Evolutionary conservation across 2,113 vertebrate genomes (phyloP), one percentile per base, ranked within the genome.

Genomic region (Dendropsophus ebraccatus): DNA sequence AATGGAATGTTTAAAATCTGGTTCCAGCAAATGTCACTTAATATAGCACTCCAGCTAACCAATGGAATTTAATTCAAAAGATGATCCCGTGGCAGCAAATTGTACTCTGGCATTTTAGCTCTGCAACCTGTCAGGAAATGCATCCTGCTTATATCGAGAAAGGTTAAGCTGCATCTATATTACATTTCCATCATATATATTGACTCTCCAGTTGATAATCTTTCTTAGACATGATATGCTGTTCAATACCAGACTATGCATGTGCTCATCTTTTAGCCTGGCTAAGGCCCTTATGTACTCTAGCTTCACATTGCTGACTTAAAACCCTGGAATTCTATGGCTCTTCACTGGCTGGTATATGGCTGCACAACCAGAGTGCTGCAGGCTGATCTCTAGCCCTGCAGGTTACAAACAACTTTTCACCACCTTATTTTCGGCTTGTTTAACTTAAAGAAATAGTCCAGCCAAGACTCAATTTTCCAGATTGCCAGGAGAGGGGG

Each of bases 11-110:
- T 87, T 87, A 74, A 87, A 86, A 74, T 72, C 77, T 5, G 11
- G 65, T 81, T 87, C 78, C 78, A 87, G 85, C 77, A 87, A 87
- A 87, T 87, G 85, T 81, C 85, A 87, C 78, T 81, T 86, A 74
- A 87, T 81, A 81, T 87, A 87, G 85, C 78, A 62, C 50, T 87
- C 78, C 49, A 50, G 69, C 19, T 60, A 87, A 81, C 67, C 85
- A 81, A 74, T 81, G 85, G 77, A 87, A 74, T 69, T 62, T 73
- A 81, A 87, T 73, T 73, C 78, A 87, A 74, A 49, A 58, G 65
- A n/a, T 73, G 67, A 81, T 62, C 52, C 41, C n/a, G 13, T 45
- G 56, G 85, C 54, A 73, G 78, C 6, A 37, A 87, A 87, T 81
- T 70, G 56, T 81, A 11, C 77, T 74, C 32, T 87, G 85, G 85